phyloP scores from a whole-genome alignment of 2,113 vertebrate genomes.

The Echinops telfairi region DNA sequence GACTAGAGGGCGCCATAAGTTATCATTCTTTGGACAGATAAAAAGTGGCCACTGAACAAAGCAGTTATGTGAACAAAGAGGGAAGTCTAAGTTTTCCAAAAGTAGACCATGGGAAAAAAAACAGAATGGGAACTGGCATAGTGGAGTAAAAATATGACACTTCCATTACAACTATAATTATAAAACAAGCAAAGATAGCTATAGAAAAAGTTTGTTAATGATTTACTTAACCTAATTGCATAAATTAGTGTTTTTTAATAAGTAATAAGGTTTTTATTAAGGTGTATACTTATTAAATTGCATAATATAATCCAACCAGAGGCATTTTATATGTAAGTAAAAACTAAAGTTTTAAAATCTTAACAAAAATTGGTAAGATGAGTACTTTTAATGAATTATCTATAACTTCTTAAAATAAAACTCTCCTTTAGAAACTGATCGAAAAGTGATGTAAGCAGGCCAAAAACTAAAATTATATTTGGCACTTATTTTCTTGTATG shows the following conservation, averaged over 20 bases:
- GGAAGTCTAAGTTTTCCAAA: slow-evolving; percentile 26
- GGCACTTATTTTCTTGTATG: neutral
- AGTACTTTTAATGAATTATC: neutral
- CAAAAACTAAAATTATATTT: neutral
- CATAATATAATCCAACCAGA: neutral
- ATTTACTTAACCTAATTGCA: neutral
- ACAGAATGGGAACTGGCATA: neutral
- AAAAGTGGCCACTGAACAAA: slow-evolving; percentile 14
- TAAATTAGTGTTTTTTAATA: slow-evolving; percentile 31
- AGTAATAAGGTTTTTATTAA: slow-evolving; percentile 32
- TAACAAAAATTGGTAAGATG: neutral
- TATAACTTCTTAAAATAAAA: slow-evolving; percentile 59
- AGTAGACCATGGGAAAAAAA: neutral
- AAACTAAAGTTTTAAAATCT: slow-evolving; percentile 27
- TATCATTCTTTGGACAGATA: slow-evolving; percentile 10
- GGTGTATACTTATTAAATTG: neutral
- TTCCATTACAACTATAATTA: slow-evolving; percentile 12
- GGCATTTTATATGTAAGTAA: slow-evolving; percentile 26
- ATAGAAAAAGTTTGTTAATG: neutral
- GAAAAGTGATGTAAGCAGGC: neutral
- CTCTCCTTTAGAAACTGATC: neutral
- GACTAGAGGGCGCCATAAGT: neutral
- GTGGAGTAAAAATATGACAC: neutral
- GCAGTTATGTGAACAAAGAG: slow-evolving; percentile 4
- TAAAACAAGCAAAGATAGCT: neutral